These are phyloP conservation scores for Mus minutoides DNA, from an alignment of 2,797 vertebrate species.

Conservation along the genomic window DNA sequence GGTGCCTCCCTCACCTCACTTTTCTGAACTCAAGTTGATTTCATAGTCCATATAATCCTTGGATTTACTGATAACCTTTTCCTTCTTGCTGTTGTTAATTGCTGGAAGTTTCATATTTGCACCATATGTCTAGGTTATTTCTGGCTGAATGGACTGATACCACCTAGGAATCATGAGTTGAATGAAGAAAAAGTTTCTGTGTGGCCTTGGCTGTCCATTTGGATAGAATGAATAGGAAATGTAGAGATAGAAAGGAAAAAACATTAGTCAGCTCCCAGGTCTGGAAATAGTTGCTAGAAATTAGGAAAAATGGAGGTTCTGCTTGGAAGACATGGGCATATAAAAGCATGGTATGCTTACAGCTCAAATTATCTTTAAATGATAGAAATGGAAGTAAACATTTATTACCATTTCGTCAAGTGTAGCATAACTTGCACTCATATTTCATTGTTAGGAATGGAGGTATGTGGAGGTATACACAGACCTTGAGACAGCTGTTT, in stretches of 20 bases:
- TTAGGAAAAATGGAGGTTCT: constrained; percentile 73
- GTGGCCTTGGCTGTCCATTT: constrained; percentile 79
- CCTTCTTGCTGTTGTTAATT: constrained; percentile 60
- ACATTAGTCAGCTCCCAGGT: constrained; percentile 78
- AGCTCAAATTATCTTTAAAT: constrained; percentile 84
- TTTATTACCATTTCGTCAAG: constrained; percentile 89
- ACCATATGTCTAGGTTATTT: constrained; percentile 82
- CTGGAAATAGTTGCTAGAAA: constrained; percentile 76
- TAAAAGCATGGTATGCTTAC: constrained; percentile 87
- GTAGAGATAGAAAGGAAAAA: constrained; percentile 72
- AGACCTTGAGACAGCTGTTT: constrained; percentile 88
- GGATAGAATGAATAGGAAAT: constrained; percentile 65
- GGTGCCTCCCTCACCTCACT: background rate
- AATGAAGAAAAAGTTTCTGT: constrained; percentile 81
- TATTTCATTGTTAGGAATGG: constrained; percentile 89
- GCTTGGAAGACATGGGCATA: constrained; percentile 82
- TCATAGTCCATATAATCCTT: constrained; percentile 67
- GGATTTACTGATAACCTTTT: constrained; percentile 69
- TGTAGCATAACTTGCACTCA: constrained; percentile 87
- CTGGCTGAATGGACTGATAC: constrained; percentile 82
- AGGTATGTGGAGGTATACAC: constrained; percentile 90
- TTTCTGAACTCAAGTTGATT: constrained; percentile 79
- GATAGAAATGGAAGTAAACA: constrained; percentile 88
- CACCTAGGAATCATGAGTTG: constrained; percentile 78
- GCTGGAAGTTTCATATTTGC: constrained; percentile 84